These are phyloP conservation scores for Setophaga coronata DNA, from an alignment of 2,113 vertebrate species.

Conservation along the genomic window DNA sequence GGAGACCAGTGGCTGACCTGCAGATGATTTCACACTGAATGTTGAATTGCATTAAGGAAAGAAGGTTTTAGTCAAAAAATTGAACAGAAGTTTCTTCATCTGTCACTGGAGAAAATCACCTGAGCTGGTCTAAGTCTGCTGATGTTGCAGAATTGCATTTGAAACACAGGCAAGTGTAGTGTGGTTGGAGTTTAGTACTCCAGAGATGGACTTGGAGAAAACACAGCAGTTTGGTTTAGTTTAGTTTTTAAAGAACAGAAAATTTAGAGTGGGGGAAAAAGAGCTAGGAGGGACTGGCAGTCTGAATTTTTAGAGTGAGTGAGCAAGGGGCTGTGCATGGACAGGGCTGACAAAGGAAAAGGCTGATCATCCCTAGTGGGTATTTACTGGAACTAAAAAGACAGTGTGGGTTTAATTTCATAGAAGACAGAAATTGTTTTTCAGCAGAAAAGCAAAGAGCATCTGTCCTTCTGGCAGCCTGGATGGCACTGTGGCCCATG, in stretches of 20 bases:
- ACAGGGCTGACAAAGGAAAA: background rate
- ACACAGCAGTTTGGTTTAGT: background rate
- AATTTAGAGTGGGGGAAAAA: background rate
- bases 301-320: background rate
- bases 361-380: background rate
- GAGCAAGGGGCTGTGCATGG: background rate
- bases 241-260: background rate
- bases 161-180: background rate
- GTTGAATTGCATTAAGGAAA: background rate
- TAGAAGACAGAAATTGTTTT: background rate
- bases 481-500: background rate
- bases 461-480: constrained; percentile 40
- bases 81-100: background rate
- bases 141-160: background rate
- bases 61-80: background rate
- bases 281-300: background rate
- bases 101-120: background rate
- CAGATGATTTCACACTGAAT: background rate
- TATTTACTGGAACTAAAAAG: background rate
- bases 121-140: background rate
- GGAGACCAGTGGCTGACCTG: background rate
- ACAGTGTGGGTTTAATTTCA: background rate
- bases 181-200: background rate
- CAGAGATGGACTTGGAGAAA: background rate
- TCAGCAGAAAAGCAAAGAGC: background rate